Conservation (phyloP, 1,140 invertebrate genomes). For the Drosophila auraria region DNA sequence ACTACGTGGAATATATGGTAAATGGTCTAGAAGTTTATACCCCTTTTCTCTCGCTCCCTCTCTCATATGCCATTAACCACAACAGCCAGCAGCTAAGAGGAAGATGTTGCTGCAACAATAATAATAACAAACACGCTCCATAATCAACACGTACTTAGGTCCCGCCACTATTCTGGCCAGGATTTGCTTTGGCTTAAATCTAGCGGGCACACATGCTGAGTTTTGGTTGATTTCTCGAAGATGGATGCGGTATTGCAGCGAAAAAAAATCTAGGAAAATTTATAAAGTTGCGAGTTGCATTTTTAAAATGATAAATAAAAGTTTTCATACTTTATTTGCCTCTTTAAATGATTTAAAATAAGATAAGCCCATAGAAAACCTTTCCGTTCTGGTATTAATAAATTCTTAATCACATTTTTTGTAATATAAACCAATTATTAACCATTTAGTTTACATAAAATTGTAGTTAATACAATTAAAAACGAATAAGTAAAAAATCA, state of each 20-base stretch:
- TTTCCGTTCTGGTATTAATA: background rate
- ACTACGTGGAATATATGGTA: slow-evolving; percentile 79
- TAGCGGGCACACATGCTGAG: slow-evolving; percentile 9
- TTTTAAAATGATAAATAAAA: no score
- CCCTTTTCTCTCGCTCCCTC: slow-evolving; percentile 16
- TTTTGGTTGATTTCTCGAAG: slow-evolving; percentile 8
- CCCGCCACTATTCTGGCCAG: slow-evolving; percentile 33
- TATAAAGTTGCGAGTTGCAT: no score
- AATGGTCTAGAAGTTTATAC: slow-evolving; percentile 75
- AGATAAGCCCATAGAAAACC: no score
- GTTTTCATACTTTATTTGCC: no score
- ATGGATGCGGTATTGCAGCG: background rate
- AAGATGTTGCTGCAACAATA: slow-evolving; percentile 46
- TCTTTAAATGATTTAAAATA: no score
- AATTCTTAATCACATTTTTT: background rate
- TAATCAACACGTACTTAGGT: slow-evolving; percentile 79
- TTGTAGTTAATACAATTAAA: background rate
- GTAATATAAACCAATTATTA: background rate
- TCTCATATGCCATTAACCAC: slow-evolving; percentile 64
- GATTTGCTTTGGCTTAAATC: slow-evolving; percentile 21
- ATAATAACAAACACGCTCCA: slow-evolving; percentile 65
- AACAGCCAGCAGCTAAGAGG: slow-evolving; percentile 24
- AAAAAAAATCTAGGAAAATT: no score
- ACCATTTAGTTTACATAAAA: no score
- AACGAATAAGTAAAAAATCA: background rate